These are phyloP conservation scores for Tamias sibiricus DNA, from an alignment of 2,113 vertebrate species.

Conservation along the genomic window DNA sequence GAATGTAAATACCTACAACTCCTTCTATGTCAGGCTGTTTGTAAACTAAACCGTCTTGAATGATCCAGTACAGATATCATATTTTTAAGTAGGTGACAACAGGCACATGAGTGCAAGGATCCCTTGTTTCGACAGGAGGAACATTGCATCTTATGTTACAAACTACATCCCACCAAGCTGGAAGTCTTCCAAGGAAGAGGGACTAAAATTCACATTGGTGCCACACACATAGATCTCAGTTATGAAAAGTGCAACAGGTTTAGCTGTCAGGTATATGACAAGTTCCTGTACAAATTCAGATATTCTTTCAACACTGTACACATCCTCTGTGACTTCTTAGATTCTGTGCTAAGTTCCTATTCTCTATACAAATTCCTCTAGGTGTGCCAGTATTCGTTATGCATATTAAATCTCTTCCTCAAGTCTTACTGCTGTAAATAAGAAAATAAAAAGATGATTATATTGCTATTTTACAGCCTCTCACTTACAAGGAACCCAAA, in stretches of 20 bases:
- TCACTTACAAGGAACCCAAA: slow-evolving; percentile 19
- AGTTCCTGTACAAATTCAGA: slow-evolving; percentile 24
- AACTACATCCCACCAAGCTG: background rate
- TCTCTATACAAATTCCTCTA: background rate
- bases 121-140: background rate
- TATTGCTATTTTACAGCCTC: slow-evolving; percentile 1
- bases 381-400: background rate
- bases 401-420: slow-evolving; percentile 34
- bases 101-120: background rate
- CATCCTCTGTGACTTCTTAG: slow-evolving; percentile 26
- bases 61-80: background rate
- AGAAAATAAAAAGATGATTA: slow-evolving; percentile 37
- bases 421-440: background rate
- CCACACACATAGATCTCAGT: background rate
- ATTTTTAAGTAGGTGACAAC: background rate
- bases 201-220: slow-evolving; percentile 33
- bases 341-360: background rate
- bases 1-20: background rate
- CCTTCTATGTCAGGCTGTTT: background rate
- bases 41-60: background rate
- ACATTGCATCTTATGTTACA: background rate
- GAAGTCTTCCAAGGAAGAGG: slow-evolving; percentile 5
- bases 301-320: background rate
- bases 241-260: slow-evolving; percentile 25
- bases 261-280: slow-evolving; percentile 13